These are phyloP conservation scores for Phorcus lineatus DNA, from an alignment of 2,888 invertebrate genomes.

Conservation along the genomic window DNA sequence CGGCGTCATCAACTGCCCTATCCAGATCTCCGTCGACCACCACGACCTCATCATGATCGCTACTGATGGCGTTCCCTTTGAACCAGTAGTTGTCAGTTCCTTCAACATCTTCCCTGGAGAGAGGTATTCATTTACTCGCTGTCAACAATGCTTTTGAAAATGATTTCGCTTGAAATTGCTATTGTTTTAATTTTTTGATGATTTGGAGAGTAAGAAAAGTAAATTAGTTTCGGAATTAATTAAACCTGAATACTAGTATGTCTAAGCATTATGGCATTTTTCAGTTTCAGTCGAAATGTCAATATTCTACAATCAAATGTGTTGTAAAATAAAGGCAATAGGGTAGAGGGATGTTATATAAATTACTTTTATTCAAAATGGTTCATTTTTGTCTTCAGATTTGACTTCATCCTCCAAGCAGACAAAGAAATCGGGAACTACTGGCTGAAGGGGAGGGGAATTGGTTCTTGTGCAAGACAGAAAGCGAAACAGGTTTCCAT, in stretches of 20 bases:
- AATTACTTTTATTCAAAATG: background rate
- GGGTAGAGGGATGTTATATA: background rate
- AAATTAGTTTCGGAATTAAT: too few relatives aligned
- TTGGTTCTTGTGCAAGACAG: slow-evolving; percentile 84
- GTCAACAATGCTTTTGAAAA: background rate
- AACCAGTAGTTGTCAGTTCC: slow-evolving; percentile 51
- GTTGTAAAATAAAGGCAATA: too few relatives aligned
- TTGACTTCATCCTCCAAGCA: slow-evolving; percentile 13
- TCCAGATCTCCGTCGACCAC: slow-evolving; percentile 65
- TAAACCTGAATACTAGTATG: too few relatives aligned
- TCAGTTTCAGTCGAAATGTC: too few relatives aligned
- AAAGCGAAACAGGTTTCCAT: slow-evolving; percentile 38
- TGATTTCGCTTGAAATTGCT: too few relatives aligned
- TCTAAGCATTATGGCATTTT: too few relatives aligned
- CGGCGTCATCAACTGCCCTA: slow-evolving; percentile 77
- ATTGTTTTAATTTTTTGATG: too few relatives aligned
- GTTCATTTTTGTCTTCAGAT: background rate
- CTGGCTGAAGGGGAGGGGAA: slow-evolving; percentile 89
- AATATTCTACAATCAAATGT: too few relatives aligned
- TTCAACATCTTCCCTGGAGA: slow-evolving; percentile 86
- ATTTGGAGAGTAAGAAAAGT: too few relatives aligned
- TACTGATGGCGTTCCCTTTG: slow-evolving; percentile 62
- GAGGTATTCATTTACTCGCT: slow-evolving; percentile 39
- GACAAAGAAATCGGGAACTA: slow-evolving; percentile 77
- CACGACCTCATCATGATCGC: slow-evolving; percentile 66